Evolutionary conservation across 2,113 vertebrate species (phyloP), one percentile per base, ranked within the genome.

Genomic region (Phalacrocorax aristotelis): DNA sequence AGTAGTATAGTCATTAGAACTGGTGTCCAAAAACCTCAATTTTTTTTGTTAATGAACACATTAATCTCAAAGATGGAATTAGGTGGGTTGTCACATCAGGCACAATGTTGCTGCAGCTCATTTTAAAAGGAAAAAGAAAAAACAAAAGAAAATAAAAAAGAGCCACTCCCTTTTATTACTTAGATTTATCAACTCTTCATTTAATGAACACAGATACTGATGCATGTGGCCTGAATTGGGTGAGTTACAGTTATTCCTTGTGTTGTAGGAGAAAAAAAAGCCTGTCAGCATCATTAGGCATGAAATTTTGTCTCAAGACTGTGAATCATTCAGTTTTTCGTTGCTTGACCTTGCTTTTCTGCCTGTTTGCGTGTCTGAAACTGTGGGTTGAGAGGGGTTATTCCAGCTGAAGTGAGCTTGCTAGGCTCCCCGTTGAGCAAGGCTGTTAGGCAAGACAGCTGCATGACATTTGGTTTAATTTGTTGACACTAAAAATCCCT

Each of bases 381-480:
- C 36, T 32, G 6, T 74, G 27, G 7, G 3, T 54, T 89, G 87
- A 92, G 19, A 14, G 54, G 65, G 49, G 36, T 62, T 95, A 83
- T 95, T 94, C 95, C 69, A 89, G 79, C 80, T 74, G 72, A 96
- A 95, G 76, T 26, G 64, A 94, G 61, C 40, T 92, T 89, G 20
- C 65, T 72, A 42, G 60, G 48, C 54, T 95, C 66, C 52, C 49
- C 4, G 1, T 92, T 46, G 61, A 95, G 54, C 62, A 61, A 76
- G 65, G 69, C 79, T 94, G 70, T 74, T 82, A 96, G 87, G 79
- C 93, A 93, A 95, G 94, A 77, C 62, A 85, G 72, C 89, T 87
- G 72, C 36, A 80, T 97, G 87, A 93, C 85, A 93, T 94, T 97
- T 91, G 62, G 69, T 89, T 96, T 94, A 94, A 96, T 96, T 71